Conservation (phyloP, 2,113 vertebrate genomes). For the Pedionomus torquatus region DNA sequence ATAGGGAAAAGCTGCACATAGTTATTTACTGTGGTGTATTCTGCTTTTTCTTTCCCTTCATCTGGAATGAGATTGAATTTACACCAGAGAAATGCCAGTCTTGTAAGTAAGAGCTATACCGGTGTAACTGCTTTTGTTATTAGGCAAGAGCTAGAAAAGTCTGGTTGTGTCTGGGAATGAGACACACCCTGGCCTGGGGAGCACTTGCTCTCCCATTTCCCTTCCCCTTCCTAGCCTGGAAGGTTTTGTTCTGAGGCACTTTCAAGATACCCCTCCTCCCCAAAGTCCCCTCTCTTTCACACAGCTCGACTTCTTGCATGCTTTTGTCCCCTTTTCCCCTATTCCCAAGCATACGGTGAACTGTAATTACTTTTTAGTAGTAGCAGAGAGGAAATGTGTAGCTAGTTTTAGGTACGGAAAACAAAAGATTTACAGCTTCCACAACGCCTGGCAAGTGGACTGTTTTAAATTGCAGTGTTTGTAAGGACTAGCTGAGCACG, state of each 20-base stretch:
- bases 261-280: not conserved
- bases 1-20: rapidly evolving
- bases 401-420: not conserved
- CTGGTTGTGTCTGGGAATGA: not conserved
- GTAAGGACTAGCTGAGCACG: not conserved
- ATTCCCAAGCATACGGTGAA: not conserved
- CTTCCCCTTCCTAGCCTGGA: not conserved
- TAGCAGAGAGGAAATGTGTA: not conserved
- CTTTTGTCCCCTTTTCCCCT: not conserved
- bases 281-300: rapidly evolving
- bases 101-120: not conserved
- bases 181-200: slow-evolving; percentile 8
- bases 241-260: not conserved
- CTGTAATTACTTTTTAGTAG: not conserved
- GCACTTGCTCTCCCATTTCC: not conserved
- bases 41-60: not conserved
- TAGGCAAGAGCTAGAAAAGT: not conserved
- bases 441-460: not conserved
- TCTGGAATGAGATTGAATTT: not conserved
- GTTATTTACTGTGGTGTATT: rapidly evolving
- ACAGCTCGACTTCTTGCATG: not conserved
- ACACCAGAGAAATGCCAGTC: not conserved
- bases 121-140: slow-evolving; percentile 12
- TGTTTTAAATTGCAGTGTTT: not conserved
- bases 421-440: too few relatives aligned